Conservation (phyloP, 2,888 invertebrate genomes). For the Aphodius granarius region DNA sequence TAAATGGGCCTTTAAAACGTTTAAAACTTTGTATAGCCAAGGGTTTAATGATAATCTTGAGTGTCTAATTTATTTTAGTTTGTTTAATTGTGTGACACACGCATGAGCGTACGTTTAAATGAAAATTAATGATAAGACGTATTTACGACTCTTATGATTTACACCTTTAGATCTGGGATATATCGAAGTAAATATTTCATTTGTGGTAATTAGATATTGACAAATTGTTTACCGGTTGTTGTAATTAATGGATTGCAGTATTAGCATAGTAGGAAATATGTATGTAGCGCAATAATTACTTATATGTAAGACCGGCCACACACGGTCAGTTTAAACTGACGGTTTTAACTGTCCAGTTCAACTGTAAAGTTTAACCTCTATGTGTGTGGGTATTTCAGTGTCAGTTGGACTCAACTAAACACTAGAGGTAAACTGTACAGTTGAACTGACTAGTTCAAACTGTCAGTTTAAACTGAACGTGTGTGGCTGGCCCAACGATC, state of each 20-base stretch:
- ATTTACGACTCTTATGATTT: neutral
- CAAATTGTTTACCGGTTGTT: constrained; percentile 5
- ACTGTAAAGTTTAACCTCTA: too few relatives aligned
- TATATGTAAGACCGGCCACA: too few relatives aligned
- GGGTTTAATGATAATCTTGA: neutral
- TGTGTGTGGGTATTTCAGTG: too few relatives aligned
- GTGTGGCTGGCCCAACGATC: too few relatives aligned
- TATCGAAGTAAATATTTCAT: neutral
- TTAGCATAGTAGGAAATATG: neutral
- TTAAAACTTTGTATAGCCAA: neutral
- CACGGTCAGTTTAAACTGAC: too few relatives aligned
- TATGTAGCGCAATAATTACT: neutral
- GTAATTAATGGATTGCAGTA: constrained; percentile 6
- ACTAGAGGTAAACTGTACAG: too few relatives aligned
- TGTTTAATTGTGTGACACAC: neutral
- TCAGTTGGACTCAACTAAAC: too few relatives aligned
- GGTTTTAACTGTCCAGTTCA: too few relatives aligned
- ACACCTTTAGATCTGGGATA: neutral
- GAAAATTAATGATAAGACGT: constrained; percentile 5
- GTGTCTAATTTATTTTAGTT: neutral
- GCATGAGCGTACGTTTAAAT: neutral
- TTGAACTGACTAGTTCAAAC: too few relatives aligned
- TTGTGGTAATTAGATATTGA: constrained; percentile 1
- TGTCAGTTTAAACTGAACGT: too few relatives aligned
- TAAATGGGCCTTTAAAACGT: neutral